Percentiles rank a stretch among this genome's conserved stretches.
Evolutionary conservation across 2,797 vertebrate species (phyloP).

Genomic region (Hypotaenidia okinawae): DNA sequence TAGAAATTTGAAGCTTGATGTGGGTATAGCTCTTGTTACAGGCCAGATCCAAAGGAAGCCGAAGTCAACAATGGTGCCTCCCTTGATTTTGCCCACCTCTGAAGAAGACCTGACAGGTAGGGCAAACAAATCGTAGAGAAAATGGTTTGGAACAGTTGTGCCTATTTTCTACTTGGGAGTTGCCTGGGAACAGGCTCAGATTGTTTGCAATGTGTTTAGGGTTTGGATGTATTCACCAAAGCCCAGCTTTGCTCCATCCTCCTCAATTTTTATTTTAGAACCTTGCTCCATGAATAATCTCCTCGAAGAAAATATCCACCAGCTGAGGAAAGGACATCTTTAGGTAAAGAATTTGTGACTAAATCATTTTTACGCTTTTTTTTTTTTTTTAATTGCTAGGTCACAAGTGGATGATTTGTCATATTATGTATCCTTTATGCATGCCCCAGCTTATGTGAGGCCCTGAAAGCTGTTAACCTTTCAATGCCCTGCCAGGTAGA

Average conservation of each 20-base stretch:
- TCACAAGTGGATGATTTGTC: constrained; percentile 14
- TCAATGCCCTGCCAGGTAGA: background rate
- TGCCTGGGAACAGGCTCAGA: constrained; percentile 68
- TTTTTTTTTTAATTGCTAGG: background rate
- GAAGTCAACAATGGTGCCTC: background rate
- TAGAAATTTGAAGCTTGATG: constrained; percentile 23
- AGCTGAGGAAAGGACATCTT: constrained; percentile 57
- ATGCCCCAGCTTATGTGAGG: background rate
- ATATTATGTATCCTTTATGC: background rate
- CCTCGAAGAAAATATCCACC: constrained; percentile 43
- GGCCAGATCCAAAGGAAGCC: constrained; percentile 2
- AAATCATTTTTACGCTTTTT: constrained; percentile 1
- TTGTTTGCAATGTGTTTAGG: constrained; percentile 61
- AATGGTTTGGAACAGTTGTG: background rate
- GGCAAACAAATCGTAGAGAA: constrained; percentile 31
- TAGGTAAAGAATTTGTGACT: constrained; percentile 51
- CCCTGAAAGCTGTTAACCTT: background rate
- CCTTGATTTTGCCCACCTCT: constrained; percentile 10
- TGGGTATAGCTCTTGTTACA: background rate
- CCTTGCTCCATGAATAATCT: constrained; percentile 72
- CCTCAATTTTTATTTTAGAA: constrained; percentile 75
- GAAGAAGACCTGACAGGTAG: constrained; percentile 43
- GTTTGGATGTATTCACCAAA: constrained; percentile 67
- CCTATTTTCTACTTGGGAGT: constrained; percentile 68
- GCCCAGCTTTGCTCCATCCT: constrained; percentile 68